Evolutionary conservation across 2,888 invertebrate species (phyloP).

Genomic region (Alloscopus bannaensis): DNA sequence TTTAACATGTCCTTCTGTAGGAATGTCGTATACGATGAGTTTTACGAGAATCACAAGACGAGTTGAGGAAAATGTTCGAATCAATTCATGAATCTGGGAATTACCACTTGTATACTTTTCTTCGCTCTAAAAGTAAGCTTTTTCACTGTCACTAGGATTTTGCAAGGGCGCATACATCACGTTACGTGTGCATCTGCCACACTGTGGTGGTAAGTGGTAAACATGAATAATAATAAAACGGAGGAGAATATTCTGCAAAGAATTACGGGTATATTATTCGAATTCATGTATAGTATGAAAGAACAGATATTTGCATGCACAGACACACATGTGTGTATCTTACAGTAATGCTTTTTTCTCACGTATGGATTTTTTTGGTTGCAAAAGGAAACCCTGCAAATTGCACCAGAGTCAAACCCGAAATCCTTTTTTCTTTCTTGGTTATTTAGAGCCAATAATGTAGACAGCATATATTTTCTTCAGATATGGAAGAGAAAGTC

Average conservation of each 20-base stretch:
- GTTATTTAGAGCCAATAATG: slow-evolving; percentile 1
- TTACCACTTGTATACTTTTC: too few species aligned
- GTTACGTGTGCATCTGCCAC: slow-evolving; percentile 14
- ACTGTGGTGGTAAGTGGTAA: slow-evolving; percentile 20
- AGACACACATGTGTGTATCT: too few species aligned
- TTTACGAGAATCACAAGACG: too few species aligned
- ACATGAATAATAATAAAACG: slow-evolving; percentile 29
- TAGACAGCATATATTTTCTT: neutral
- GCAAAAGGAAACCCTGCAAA: slow-evolving; percentile 29
- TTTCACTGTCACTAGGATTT: too few species aligned
- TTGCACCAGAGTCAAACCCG: slow-evolving; percentile 27
- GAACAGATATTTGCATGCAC: too few species aligned
- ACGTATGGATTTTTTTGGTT: slow-evolving; percentile 9
- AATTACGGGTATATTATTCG: neutral
- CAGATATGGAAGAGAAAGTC: neutral
- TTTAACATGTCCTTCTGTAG: slow-evolving; percentile 10
- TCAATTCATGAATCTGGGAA: slow-evolving; percentile 6
- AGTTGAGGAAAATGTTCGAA: neutral
- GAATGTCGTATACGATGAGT: neutral
- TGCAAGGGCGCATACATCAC: neutral
- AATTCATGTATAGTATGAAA: neutral
- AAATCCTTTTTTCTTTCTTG: slow-evolving; percentile 31
- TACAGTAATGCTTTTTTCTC: too few species aligned
- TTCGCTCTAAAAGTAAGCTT: too few species aligned
- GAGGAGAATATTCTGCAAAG: too few species aligned